Evolutionary conservation across 2,888 invertebrate species (phyloP), one percentile per base, ranked within the genome.

Genomic region (Pristionchus maxplancki): DNA sequence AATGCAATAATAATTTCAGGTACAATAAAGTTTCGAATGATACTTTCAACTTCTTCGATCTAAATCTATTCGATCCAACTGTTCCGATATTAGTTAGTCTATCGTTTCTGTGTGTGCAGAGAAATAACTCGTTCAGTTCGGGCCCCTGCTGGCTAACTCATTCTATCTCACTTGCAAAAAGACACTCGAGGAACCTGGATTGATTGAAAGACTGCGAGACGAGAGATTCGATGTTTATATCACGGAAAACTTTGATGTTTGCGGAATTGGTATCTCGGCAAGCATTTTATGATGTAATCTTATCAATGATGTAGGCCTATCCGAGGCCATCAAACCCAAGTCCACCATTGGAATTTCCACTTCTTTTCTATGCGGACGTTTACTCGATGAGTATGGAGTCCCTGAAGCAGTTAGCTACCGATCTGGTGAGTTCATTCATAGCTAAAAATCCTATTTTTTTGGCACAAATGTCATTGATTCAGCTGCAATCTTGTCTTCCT

Each of bases 171-270:
- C 44, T 11, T 78, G 78, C 44, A 78, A 78, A 28, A 78, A 28
- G 34, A 34, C 34, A 13, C 24, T 78, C 28, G 78, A 40, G 4
- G 78, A 78, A 8, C 78, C 78, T 5, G 78, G 78, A 44, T 28
- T 78, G n/a, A 44, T 78, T 24, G 44, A 78, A 34, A 44, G 44
- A 28, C 28, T 78, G 28, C 34, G 28, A 15, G 44, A 8, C 0
- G 78, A 78, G 28, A 78, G 48, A 15, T 78, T 44, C 28, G 78
- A 78, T 78, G 78, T 78, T 0, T 78, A 78, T 48, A 78, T 78
- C 11, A 34, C 78, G 0, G 78, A 78, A 44, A 78, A 78, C 28
- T 78, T 78, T 44, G 78, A 78, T 6, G 78, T 78, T n/a, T 78
- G 78, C 44, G 78, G 78, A n/a, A 78, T 78, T 28, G 78, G 78